Evolutionary conservation across 2,113 vertebrate species (phyloP), one percentile per base, ranked within the genome.

Genomic region (Phylloscopus trochilus): DNA sequence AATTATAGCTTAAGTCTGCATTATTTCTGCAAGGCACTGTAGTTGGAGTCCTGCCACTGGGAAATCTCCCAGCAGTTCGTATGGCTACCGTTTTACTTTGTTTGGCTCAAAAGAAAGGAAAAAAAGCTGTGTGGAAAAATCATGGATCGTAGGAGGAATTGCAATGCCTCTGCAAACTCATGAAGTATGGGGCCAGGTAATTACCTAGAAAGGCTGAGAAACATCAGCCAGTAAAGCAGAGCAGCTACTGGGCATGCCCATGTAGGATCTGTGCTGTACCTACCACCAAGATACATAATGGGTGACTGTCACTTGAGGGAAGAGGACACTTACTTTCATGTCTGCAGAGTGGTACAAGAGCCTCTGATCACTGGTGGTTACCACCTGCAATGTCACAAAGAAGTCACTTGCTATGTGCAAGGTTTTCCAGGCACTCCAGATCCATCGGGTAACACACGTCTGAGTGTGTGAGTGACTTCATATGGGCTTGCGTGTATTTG

Each of bases 11-110:
- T 83, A 35, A 74, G 64, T 53, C 31, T 93, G 73, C 68, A 46
- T 75, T 82, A 90, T 80, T 95, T 82, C 75, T 83, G 37, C 74
- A 77, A 92, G 75, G 59, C 0, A 0, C 46, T 83, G 72, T 43
- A 58, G 30, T 4, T 95, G 88, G 88, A 92, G 21, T 16, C 59
- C 70, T 90, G 75, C 83, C 66, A 53, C 27, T 59, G 46, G 64
- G 90, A 93, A 91, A 49, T 83, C 37, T 88, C 78, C 47, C 70
- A 90, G 79, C 53, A 62, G 11, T 49, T 93, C 13, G 1, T 63
- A 75, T 41, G 89, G 83, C 94, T 95, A 96, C 91, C 77, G 86
- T 92, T 89, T 70, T 77, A 92, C 89, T 96, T 93, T 96, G 37
- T 51, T 95, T 96, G 91, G 91, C 91, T 86, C 43, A 55, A 77